phyloP scores from a whole-genome alignment of 2,888 invertebrate genomes.

The Cataglyphis rosenhaueri region DNA sequence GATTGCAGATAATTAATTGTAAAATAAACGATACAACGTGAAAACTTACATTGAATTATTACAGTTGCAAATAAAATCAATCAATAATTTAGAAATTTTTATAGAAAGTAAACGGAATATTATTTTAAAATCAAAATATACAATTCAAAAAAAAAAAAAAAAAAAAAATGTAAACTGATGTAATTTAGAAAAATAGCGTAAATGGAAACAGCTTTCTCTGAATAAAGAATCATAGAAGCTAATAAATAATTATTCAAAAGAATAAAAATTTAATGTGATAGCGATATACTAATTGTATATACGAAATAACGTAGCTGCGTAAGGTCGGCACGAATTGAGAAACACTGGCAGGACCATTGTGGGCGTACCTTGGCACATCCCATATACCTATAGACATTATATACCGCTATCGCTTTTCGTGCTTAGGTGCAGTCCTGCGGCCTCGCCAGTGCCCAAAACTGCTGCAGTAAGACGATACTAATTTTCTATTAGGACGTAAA shows the following conservation, averaged over 20 bases:
- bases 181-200: background rate
- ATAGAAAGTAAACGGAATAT: background rate
- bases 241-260: background rate
- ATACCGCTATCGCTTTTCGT: slow-evolving; percentile 82
- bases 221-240: background rate
- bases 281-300: background rate
- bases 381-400: slow-evolving; percentile 80
- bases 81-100: background rate
- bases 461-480: slow-evolving; percentile 81
- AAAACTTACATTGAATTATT: background rate
- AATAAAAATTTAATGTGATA: background rate
- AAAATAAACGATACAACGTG: background rate
- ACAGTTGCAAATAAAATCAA: background rate
- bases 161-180: background rate
- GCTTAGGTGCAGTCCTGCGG: slow-evolving; percentile 81
- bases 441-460: slow-evolving; percentile 72
- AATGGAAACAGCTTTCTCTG: background rate
- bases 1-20: slow-evolving; percentile 4
- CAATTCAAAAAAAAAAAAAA: background rate
- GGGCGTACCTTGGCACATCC: slow-evolving; percentile 83
- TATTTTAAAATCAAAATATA: background rate
- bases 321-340: slow-evolving; percentile 75
- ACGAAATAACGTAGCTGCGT: background rate
- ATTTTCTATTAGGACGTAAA: slow-evolving; percentile 80
- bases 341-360: slow-evolving; percentile 81